These are phyloP conservation scores for Clytia hemisphaerica DNA, from an alignment of 30 jellyfish, hydroid and myxozoan genomes.

Conservation along the genomic window DNA sequence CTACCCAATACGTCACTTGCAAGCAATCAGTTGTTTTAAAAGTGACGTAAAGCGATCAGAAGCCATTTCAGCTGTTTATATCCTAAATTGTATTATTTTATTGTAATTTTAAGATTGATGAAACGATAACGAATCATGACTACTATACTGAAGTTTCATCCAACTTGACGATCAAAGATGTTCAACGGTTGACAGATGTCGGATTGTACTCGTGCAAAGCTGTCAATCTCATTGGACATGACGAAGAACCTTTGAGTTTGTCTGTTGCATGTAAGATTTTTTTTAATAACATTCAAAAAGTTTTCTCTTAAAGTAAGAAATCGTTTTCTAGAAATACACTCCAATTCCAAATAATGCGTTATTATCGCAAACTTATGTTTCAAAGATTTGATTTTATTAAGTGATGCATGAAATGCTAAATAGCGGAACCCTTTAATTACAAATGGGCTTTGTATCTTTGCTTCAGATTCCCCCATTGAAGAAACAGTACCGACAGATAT, in stretches of 20 bases:
- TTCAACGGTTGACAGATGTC: not conserved
- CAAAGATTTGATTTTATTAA: too few relatives aligned
- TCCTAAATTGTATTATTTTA: too few relatives aligned
- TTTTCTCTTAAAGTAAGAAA: not conserved
- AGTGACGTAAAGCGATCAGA: too few relatives aligned
- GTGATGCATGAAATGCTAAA: not conserved
- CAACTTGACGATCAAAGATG: not conserved
- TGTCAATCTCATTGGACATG: not conserved
- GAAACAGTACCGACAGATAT: not conserved
- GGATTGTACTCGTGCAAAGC: slow-evolving; percentile 7
- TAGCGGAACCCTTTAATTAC: not conserved
- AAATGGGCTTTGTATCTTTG: not conserved
- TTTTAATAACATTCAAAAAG: too few relatives aligned
- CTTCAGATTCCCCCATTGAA: slow-evolving; percentile 5
- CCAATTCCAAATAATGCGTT: not conserved
- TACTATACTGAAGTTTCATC: slow-evolving; percentile 11
- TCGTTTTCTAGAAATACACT: not conserved
- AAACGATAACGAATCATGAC: not conserved
- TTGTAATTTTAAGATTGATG: not conserved
- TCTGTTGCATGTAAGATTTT: not conserved
- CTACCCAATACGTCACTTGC: too few relatives aligned
- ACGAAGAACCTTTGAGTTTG: not conserved
- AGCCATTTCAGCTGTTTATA: too few relatives aligned
- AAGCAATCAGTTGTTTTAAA: too few relatives aligned
- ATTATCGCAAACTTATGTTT: not conserved